Evolutionary conservation across 2,797 vertebrate species (phyloP), one percentile per base, ranked within the genome.

Genomic region (Sebastes minor): DNA sequence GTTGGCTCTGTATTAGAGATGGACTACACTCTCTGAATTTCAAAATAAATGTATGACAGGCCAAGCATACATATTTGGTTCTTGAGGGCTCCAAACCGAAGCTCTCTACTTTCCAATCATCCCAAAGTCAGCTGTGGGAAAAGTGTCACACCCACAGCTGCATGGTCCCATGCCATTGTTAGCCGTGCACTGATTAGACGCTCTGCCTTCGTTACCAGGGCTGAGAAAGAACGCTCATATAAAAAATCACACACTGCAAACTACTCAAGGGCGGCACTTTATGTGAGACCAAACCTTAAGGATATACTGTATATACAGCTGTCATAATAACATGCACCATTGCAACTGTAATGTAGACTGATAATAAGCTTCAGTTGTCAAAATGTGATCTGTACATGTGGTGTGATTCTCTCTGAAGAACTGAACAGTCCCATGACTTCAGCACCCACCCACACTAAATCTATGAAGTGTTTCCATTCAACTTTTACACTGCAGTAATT

Each of bases 161-260:
- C 27, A 8, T 0, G 7, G n/a, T 71, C 62, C 78, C 59, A 71
- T 70, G 73, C 30, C 32, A 46, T 14, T 30, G 28, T 82, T 74
- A 33, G 68, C 52, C n/a, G 1, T 67, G 59, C 77, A 75, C 53
- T 80, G 71, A 85, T 84, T 85, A 74, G n/a, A 65, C 38, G 53
- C 20, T 9, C 59, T 23, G 27, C 70, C 32, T 46, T 25, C 57
- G 53, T 75, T 76, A 74, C 4, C 32, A 38, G 23, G 4, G 1
- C 28, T 64, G 14, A 23, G 12, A 22, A 28, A 16, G 5, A 16
- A 35, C 3, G 2, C 42, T 67, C 16, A 32, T 30, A 70, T 57
- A 20, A 78, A 27, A 61, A 76, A 20, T 70, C n/a, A 66, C 27
- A 76, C n/a, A n/a, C 20, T 61, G 71, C 20, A 71, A 49, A 27